Evolutionary conservation across 2,888 invertebrate species (phyloP).

Genomic region (Loripinus fragilis): DNA sequence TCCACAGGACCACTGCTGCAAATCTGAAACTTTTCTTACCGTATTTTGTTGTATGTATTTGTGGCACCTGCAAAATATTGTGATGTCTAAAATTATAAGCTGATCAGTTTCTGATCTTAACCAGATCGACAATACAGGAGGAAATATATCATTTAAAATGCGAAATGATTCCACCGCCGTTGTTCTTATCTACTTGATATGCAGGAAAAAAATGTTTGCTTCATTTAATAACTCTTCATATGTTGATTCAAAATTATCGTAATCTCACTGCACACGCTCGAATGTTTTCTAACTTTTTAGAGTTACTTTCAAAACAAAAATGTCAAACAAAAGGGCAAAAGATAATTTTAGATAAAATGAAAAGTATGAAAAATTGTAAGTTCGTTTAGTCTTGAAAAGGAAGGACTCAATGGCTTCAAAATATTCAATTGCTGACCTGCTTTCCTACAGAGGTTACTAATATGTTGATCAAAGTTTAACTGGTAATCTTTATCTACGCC

Average conservation of each 20-base stretch:
- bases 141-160: constrained; percentile 17
- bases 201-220: neutral
- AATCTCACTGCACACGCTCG: constrained; percentile 22
- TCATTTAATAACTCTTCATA: neutral
- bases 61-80: constrained; percentile 15
- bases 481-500: no score
- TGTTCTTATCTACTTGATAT: neutral
- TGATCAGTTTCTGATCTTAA: neutral
- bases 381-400: neutral
- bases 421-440: no score
- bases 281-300: constrained; percentile 26
- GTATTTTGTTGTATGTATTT: constrained; percentile 18
- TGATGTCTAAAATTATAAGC: constrained; percentile 29
- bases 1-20: constrained; percentile 19
- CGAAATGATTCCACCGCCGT: constrained; percentile 14
- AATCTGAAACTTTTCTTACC: constrained; percentile 23
- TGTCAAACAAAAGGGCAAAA: constrained; percentile 19
- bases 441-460: no score
- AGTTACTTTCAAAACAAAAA: constrained; percentile 7
- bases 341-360: constrained; percentile 21
- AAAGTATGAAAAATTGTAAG: constrained; percentile 17
- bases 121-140: neutral
- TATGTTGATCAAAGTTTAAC: no score
- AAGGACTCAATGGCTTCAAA: no score
- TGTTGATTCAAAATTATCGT: constrained; percentile 17